Evolutionary conservation across 2,888 invertebrate species (phyloP).

Genomic region (Caenorhabditis angaria): DNA sequence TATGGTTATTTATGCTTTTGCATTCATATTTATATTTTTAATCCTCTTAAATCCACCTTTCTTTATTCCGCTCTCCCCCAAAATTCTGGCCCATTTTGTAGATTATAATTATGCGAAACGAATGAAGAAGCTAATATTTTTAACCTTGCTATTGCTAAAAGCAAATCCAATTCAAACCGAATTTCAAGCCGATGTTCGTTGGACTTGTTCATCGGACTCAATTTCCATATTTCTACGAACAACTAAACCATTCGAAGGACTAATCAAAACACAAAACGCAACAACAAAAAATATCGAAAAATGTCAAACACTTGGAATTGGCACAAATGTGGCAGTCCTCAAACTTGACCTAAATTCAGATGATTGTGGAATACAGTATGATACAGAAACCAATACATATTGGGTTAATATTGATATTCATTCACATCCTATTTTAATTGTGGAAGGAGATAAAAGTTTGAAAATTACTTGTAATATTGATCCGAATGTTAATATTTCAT

Average conservation of each 20-base stretch:
- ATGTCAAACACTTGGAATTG: slow-evolving; percentile 40
- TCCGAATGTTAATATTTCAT: slow-evolving; percentile 10
- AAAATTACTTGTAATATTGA: slow-evolving; percentile 39
- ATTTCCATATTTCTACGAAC: slow-evolving; percentile 46
- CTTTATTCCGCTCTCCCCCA: neutral
- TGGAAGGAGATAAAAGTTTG: slow-evolving; percentile 46
- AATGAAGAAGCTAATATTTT: neutral
- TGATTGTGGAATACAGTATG: slow-evolving; percentile 41
- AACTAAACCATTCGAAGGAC: slow-evolving; percentile 41
- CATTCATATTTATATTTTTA: neutral
- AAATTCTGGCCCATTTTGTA: neutral
- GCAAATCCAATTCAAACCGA: neutral
- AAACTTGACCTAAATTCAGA: slow-evolving; percentile 30
- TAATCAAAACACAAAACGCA: slow-evolving; percentile 21
- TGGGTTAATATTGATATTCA: slow-evolving; percentile 42
- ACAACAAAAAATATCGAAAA: slow-evolving; percentile 12
- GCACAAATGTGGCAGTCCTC: slow-evolving; percentile 48
- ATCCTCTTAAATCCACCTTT: neutral
- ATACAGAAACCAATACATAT: slow-evolving; percentile 20
- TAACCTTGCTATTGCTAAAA: neutral
- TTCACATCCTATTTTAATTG: slow-evolving; percentile 50
- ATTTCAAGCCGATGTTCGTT: slow-evolving; percentile 40
- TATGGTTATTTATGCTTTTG: neutral
- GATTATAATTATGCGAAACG: neutral
- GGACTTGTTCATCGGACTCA: slow-evolving; percentile 37